These are phyloP conservation scores for Sisor rabdophorus DNA, from an alignment of 2,113 vertebrate genomes.

Conservation along the genomic window DNA sequence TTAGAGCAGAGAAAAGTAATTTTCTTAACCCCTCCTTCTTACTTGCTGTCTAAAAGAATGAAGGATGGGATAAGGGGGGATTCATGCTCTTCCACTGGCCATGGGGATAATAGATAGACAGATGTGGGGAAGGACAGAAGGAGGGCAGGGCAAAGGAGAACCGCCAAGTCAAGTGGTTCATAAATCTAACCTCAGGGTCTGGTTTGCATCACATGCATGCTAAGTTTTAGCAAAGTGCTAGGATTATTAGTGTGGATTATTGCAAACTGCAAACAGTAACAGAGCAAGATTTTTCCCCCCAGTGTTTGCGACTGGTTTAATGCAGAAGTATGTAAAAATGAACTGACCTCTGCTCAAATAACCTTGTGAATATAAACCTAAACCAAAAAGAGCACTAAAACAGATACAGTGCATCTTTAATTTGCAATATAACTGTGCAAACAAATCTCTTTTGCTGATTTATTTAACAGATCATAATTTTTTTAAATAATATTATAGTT, in stretches of 20 bases:
- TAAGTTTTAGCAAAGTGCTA: slow-evolving; percentile 24
- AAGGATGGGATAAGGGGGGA: slow-evolving; percentile 69
- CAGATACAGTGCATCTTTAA: not conserved
- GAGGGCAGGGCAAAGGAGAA: slow-evolving; percentile 64
- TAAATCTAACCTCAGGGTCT: slow-evolving; percentile 70
- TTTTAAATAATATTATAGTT: slow-evolving; percentile 23
- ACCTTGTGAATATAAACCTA: not conserved
- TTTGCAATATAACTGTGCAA: not conserved
- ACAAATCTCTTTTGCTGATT: slow-evolving; percentile 2
- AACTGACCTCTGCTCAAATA: not conserved
- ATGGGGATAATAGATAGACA: slow-evolving; percentile 74
- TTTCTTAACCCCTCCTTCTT: slow-evolving; percentile 38
- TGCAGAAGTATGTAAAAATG: not conserved
- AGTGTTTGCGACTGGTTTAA: not conserved
- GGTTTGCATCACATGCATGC: slow-evolving; percentile 66
- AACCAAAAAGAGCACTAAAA: not conserved
- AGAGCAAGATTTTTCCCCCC: not conserved
- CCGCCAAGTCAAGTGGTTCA: slow-evolving; percentile 65
- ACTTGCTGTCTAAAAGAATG: slow-evolving; percentile 68
- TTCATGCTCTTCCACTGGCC: slow-evolving; percentile 74
- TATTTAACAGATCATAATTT: slow-evolving; percentile 27
- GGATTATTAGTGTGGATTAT: slow-evolving; percentile 24
- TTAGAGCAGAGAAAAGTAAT: slow-evolving; percentile 63
- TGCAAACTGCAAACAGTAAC: slow-evolving; percentile 6
- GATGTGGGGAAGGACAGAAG: slow-evolving; percentile 65